Conservation (phyloP, 2,797 vertebrate genomes). For the Austrolebias charrua region DNA sequence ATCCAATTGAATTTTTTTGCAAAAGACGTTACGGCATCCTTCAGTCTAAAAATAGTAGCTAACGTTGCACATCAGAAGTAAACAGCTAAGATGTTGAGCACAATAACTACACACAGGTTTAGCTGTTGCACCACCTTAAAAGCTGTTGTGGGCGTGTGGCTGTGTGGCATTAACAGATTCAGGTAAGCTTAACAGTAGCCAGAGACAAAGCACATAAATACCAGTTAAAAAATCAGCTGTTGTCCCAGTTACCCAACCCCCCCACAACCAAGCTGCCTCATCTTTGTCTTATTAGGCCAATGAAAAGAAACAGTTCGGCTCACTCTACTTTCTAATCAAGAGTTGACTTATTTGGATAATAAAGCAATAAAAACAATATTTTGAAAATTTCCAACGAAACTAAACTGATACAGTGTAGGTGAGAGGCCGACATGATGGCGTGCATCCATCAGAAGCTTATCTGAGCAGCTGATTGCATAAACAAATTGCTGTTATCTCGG, state of each 20-base stretch:
- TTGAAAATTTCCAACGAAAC: constrained; percentile 9
- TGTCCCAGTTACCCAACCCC: constrained; percentile 22
- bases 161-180: constrained; percentile 63
- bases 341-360: constrained; percentile 8
- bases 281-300: constrained; percentile 50
- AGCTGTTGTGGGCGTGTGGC: constrained; percentile 18
- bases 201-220: constrained; percentile 49
- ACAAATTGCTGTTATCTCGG: constrained; percentile 58
- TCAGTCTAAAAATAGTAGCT: background rate
- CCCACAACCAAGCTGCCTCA: constrained; percentile 23
- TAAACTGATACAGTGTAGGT: constrained; percentile 12
- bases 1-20: no score
- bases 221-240: constrained; percentile 67
- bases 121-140: constrained; percentile 45
- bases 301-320: constrained; percentile 24
- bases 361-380: constrained; percentile 7
- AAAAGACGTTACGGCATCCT: background rate
- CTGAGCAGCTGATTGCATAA: constrained; percentile 40
- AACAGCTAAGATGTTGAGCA: constrained; percentile 25
- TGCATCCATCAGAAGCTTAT: constrained; percentile 61
- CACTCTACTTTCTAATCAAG: constrained; percentile 27
- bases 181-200: constrained; percentile 42
- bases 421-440: background rate
- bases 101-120: constrained; percentile 48
- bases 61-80: background rate